A percentile compares a stretch with the other conserved stretches of the same genome.
Evolutionary conservation across 2,888 invertebrate genomes (phyloP).

Genomic region (Macrophya alboannulata): DNA sequence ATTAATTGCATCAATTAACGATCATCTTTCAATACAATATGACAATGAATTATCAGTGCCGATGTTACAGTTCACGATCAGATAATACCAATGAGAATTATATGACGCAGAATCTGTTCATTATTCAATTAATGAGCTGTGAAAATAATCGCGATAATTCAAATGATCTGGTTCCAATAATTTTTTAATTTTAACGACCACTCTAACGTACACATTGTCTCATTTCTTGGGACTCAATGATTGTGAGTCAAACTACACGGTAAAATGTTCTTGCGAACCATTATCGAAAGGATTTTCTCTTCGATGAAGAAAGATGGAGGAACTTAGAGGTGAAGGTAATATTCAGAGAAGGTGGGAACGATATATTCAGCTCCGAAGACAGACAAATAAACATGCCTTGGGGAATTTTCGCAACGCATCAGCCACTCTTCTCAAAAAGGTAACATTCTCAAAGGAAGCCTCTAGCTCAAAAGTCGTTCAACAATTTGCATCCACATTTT

Average conservation of each 20-base stretch:
- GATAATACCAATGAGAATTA: neutral
- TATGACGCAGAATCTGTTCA: neutral
- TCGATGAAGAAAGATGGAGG: neutral
- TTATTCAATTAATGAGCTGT: conserved; percentile 2
- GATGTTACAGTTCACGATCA: neutral
- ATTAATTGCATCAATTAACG: neutral
- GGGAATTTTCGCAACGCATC: conserved; percentile 31
- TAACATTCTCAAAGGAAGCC: conserved; percentile 23
- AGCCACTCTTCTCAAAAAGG: conserved; percentile 2
- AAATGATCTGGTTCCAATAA: neutral
- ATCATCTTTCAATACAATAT: conserved; percentile 16
- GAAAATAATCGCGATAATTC: neutral
- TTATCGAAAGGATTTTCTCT: neutral
- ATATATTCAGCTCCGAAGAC: neutral
- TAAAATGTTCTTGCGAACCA: neutral
- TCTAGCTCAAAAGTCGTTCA: conserved; percentile 3
- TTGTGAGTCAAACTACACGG: neutral
- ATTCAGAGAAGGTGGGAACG: neutral
- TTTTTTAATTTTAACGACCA: too few relatives aligned
- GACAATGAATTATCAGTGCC: neutral
- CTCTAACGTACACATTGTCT: too few relatives aligned
- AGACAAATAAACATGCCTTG: conserved; percentile 38
- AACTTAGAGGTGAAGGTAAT: conserved; percentile 1
- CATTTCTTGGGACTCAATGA: too few relatives aligned
- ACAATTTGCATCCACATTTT: conserved; percentile 29